Conservation (phyloP, 2,113 vertebrate species). For the Nannospalax galili region DNA sequence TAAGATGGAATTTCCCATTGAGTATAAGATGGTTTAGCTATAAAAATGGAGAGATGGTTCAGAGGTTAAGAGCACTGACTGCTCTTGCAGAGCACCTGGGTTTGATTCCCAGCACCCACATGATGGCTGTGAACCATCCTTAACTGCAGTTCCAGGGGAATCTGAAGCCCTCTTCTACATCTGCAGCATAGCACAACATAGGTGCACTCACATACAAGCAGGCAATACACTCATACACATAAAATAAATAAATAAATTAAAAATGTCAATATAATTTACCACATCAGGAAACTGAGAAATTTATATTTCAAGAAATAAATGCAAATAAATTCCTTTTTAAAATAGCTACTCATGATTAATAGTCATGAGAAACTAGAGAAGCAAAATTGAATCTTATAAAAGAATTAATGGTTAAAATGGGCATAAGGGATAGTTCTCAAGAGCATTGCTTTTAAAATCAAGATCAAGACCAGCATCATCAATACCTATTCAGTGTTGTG, state of each 20-base stretch:
- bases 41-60: too few relatives aligned
- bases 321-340: constrained; percentile 1
- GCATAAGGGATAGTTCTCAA: neutral
- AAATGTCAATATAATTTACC: constrained; percentile 9
- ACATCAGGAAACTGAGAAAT: neutral
- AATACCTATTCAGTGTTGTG: neutral
- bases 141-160: too few relatives aligned
- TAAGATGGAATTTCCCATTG: neutral
- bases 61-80: too few relatives aligned
- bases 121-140: too few relatives aligned
- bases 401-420: constrained; percentile 51
- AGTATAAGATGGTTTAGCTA: constrained; percentile 11
- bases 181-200: too few relatives aligned
- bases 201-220: too few relatives aligned
- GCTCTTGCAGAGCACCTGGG: too few relatives aligned
- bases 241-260: neutral
- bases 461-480: neutral
- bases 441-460: neutral
- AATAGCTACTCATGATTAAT: neutral
- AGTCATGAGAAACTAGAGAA: neutral
- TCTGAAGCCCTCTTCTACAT: too few relatives aligned
- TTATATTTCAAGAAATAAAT: constrained; percentile 11
- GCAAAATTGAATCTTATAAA: constrained; percentile 1
- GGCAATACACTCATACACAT: too few relatives aligned
- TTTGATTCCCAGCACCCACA: too few relatives aligned